Percentiles rank a stretch among this genome's conserved stretches.
Evolutionary conservation across 2,888 invertebrate genomes (phyloP).

Genomic region (Cheilosia grossa): DNA sequence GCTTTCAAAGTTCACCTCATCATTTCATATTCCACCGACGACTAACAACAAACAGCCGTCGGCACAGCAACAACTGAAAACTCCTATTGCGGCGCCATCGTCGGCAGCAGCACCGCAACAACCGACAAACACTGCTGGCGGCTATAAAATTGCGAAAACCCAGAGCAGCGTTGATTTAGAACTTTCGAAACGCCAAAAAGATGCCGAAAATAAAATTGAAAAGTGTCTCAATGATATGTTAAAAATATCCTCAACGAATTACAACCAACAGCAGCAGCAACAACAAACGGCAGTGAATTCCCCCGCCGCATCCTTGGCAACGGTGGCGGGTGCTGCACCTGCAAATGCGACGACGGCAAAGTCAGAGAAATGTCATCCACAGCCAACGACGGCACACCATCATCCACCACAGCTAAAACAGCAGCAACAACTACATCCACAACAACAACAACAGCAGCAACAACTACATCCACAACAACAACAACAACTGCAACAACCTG

Average conservation of each 20-base stretch:
- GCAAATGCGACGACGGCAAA: conserved; percentile 61
- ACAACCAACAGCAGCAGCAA: conserved; percentile 67
- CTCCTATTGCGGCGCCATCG: conserved; percentile 32
- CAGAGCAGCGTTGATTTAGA: conserved; percentile 79
- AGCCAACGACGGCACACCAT: conserved; percentile 48
- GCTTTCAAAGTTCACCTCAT: conserved; percentile 81
- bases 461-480: conserved; percentile 40
- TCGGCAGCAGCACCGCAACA: conserved; percentile 33
- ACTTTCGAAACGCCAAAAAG: conserved; percentile 81
- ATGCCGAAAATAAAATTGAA: conserved; percentile 82
- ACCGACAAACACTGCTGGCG: conserved; percentile 35
- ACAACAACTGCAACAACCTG: conserved; percentile 76
- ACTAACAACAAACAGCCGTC: conserved; percentile 40
- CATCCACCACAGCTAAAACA: conserved; percentile 50
- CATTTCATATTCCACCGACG: conserved; percentile 80
- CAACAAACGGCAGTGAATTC: conserved; percentile 70
- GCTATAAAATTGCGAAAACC: conserved; percentile 77
- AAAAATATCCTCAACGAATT: conserved; percentile 78
- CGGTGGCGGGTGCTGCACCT: conserved; percentile 67
- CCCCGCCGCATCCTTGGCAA: conserved; percentile 63
- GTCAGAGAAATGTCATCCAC: conserved; percentile 69
- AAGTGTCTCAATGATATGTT: conserved; percentile 82
- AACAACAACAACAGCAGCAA: conserved; percentile 75
- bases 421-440: conserved; percentile 58
- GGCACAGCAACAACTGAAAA: conserved; percentile 56